Base-by-base conservation (phyloP, 2,888 invertebrate genomes). In the Eilema sororculum region DNA sequence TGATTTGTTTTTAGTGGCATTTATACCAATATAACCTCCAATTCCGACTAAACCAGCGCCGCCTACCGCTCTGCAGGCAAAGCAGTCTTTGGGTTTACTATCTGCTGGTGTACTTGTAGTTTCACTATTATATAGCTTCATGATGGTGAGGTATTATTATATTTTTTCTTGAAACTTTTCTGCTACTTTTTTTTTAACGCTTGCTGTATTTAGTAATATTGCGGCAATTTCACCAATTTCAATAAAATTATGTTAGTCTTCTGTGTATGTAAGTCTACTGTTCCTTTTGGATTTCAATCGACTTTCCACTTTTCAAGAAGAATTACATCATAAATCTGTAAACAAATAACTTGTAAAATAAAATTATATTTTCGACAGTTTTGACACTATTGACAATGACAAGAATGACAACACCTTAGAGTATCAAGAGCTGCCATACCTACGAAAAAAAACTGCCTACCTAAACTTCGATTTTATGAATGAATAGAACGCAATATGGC, bases 41-140 rank as follows among this genome's bases (percentile, higher is more conserved):
- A 96, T 96, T 0, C 96, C 97, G 37, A 97, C 86, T 56, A 97
- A 90, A 9, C 97, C 97, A 12, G 92, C 87, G 9, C 97, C 96
- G 71, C 97, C 96, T 0, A 96, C 90, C 25, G 96, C 77, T 82
- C 96, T 95, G 81, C 97, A 97, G 0, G 94, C 91, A 9, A 95
- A 79, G 76, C 97, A 97, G 81, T 97, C 96, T 22, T 95, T 91
- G 60, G 95, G 90, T 73, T 72, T 72, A 33, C 22, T 62, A 66
- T 68, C 72, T 33, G n/a, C 46, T 33, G 46, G 1, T 37, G 63
- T 30, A 52, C 12, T 67, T 91, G 89, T 69, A 90, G 88, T 25
- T 89, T 88, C 60, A 93, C 88, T 72, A 93, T 72, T 72, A 58
- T 72, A 72, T 68, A 72, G 69, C 28, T 62, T 72, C 72, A 72